Base-by-base conservation (phyloP, 2,113 vertebrate species). In the Corydoras sp. region DNA sequence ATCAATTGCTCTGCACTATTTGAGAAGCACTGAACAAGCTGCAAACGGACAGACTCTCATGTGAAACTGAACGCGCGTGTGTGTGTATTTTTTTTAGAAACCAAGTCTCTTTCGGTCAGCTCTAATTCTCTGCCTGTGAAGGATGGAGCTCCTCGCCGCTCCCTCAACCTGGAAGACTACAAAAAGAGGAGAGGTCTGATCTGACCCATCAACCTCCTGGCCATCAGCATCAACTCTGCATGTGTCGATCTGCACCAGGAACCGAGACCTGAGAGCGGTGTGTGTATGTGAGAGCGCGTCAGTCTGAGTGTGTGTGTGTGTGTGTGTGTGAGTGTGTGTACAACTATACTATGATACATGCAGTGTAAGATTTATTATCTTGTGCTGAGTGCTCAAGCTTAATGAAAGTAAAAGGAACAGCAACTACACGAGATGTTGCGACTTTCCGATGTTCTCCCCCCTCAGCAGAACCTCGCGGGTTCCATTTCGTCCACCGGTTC, bases 151-250 rank as follows among this genome's bases (percentile, higher is more conserved):
- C 97, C 97, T 12, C 91, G 95, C 63, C 88, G 97, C 80, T 99
- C 97, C 58, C 87, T 99, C 81, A 98, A 99, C 84, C 89, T 99
- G 88, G 97, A 99, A 82, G 97, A 99, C 91, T 99, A 99, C 88
- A 99, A 99, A 89, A 99, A 99, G 85, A 92, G 97, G 83, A 90
- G 97, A 84, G 97, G 97, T 59, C 93, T 99, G 81, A 98, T 99
- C 85, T 99, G 89, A 98, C 8, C 81, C 81, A 2, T 63, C 24
- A 78, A 7, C 50, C 48, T 29, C 54, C 49, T 30, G 79, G n/a
- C 84, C 82, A 79, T 85, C 87, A 86, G 78, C 87, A 74, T 62
- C 32, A 43, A 29, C 86, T 85, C 88, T 88, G 93, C 91, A 93
- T 93, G 92, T 77, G 81, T 79, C 13, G 60, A 75, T 10, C 78